Conservation (phyloP, 2,113 vertebrate species). For the Uria aalge region DNA sequence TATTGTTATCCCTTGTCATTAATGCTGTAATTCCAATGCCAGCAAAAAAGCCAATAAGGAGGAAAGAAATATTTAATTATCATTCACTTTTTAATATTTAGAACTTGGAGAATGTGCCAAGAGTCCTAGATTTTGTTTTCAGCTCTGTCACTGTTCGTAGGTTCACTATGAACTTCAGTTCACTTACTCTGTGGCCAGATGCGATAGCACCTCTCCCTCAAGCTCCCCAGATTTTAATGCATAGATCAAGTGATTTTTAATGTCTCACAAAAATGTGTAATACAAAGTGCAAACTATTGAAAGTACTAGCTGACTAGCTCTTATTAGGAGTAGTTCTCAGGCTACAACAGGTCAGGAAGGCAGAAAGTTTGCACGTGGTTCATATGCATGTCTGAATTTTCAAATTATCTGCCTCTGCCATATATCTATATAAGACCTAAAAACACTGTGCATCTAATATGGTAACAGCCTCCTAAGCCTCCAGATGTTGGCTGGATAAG, state of each 20-base stretch:
- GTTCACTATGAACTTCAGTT: background rate
- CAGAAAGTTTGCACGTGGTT: background rate
- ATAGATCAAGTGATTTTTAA: background rate
- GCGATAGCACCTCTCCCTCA: background rate
- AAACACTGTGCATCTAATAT: background rate
- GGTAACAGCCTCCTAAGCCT: fast-evolving
- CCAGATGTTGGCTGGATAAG: background rate
- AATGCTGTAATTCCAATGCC: background rate
- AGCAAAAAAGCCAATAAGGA: background rate
- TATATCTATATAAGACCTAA: background rate
- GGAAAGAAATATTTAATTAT: background rate
- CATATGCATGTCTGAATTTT: background rate
- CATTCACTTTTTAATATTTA: background rate
- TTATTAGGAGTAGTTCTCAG: background rate
- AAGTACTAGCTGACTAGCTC: background rate
- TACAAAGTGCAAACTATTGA: background rate
- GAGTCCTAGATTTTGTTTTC: background rate
- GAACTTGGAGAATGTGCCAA: background rate
- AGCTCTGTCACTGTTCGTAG: background rate
- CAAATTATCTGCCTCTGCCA: background rate
- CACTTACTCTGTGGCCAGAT: background rate
- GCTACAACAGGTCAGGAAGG: background rate
- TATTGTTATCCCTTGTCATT: background rate
- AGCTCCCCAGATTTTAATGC: background rate
- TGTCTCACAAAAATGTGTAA: background rate